Conservation (phyloP, 2,797 vertebrate species). For the Tadarida brasiliensis region DNA sequence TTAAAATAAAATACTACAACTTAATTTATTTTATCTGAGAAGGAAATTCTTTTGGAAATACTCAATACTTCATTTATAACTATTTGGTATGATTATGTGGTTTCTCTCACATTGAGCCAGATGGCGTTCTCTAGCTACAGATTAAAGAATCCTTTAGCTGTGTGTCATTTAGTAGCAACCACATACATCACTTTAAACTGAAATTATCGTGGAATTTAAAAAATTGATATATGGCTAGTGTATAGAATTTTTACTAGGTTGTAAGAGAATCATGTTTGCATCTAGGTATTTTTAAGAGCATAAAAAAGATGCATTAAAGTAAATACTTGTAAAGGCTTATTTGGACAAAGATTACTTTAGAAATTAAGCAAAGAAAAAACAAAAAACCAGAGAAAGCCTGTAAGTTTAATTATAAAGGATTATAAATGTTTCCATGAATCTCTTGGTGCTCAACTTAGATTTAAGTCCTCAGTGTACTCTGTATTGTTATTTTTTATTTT, state of each 20-base stretch:
- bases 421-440: not conserved
- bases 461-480: not conserved
- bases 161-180: constrained; percentile 3
- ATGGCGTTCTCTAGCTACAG: constrained; percentile 67
- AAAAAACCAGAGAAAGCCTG: not conserved
- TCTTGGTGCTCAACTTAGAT: not conserved
- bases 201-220: not conserved
- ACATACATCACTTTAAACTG: constrained; percentile 3
- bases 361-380: constrained; percentile 45
- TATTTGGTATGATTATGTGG: not conserved
- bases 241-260: constrained; percentile 3
- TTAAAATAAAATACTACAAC: not conserved
- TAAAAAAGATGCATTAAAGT: not conserved
- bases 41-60: constrained; percentile 6
- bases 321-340: not conserved
- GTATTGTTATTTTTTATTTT: constrained; percentile 15
- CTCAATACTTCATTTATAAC: not conserved
- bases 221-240: not conserved
- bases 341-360: constrained; percentile 40
- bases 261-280: constrained; percentile 17
- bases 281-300: not conserved
- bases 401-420: constrained; percentile 41
- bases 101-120: constrained; percentile 69
- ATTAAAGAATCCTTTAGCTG: constrained; percentile 28
- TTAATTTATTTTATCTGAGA: constrained; percentile 28